These are phyloP conservation scores for Lepidochitona cinerea DNA, from an alignment of 2,888 invertebrate species.

Conservation along the genomic window DNA sequence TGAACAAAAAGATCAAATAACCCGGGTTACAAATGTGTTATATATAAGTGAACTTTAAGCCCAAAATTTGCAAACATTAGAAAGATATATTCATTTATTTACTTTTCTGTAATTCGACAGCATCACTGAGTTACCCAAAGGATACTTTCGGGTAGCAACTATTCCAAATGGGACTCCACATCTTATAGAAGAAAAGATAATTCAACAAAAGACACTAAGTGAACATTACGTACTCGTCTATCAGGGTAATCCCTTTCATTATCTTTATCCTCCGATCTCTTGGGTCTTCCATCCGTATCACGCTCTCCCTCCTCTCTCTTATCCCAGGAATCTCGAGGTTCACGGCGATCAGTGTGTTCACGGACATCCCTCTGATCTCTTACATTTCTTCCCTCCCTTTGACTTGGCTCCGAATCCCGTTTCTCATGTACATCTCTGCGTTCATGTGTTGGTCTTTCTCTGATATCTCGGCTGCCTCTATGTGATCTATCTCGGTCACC, in stretches of 20 bases:
- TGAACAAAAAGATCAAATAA: constrained; percentile 16
- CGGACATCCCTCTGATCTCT: background rate
- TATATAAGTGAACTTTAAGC: too few relatives aligned
- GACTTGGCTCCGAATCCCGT: too few relatives aligned
- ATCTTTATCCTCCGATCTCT: background rate
- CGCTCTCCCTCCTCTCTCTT: background rate
- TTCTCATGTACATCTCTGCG: too few relatives aligned
- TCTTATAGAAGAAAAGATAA: too few relatives aligned
- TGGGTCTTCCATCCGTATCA: background rate
- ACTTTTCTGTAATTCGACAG: too few relatives aligned
- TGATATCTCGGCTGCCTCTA: background rate
- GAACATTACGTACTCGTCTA: background rate
- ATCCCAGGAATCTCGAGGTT: constrained; percentile 7
- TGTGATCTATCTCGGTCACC: constrained; percentile 6
- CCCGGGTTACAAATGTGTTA: too few relatives aligned
- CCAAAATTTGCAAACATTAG: too few relatives aligned
- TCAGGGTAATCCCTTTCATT: background rate
- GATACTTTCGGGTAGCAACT: too few relatives aligned
- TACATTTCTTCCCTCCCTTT: background rate
- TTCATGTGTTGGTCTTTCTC: constrained; percentile 8
- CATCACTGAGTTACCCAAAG: too few relatives aligned
- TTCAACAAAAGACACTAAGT: too few relatives aligned
- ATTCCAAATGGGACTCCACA: too few relatives aligned
- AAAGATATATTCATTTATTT: too few relatives aligned
- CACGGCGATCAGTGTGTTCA: constrained; percentile 10